Percentiles rank a stretch among this genome's conserved stretches.
Conservation (phyloP, 2,113 vertebrate genomes). For the Anhinga rufa region DNA sequence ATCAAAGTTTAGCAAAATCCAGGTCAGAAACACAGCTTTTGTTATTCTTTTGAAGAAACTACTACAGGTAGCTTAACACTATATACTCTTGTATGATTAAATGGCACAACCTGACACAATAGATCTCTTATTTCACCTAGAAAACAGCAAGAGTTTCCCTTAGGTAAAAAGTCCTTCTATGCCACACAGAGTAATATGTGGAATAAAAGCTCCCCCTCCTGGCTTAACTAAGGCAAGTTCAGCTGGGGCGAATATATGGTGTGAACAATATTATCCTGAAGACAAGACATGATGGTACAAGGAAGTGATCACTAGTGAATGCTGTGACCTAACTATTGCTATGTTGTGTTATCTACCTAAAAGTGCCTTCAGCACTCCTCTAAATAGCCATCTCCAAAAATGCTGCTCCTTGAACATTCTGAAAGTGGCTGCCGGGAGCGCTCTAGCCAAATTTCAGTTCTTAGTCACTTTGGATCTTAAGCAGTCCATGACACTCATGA, state of each 20-base stretch:
- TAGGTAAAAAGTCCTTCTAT: background rate
- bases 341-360: accelerated
- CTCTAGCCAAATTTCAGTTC: background rate
- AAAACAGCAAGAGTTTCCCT: background rate
- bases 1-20: background rate
- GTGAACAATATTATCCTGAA: accelerated
- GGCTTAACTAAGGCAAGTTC: background rate
- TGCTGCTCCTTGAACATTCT: background rate
- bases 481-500: background rate
- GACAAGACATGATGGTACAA: background rate
- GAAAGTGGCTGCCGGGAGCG: background rate
- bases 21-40: background rate
- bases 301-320: background rate
- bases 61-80: background rate
- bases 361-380: background rate
- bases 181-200: background rate
- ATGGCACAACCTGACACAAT: background rate
- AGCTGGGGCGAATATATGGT: accelerated
- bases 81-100: background rate
- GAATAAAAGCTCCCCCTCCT: slow-evolving; percentile 52
- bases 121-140: background rate
- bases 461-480: background rate
- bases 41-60: background rate
- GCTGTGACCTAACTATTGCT: background rate
- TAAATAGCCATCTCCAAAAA: background rate